Conservation (phyloP, 2,113 vertebrate genomes). For the Himantopus leucocephalus region DNA sequence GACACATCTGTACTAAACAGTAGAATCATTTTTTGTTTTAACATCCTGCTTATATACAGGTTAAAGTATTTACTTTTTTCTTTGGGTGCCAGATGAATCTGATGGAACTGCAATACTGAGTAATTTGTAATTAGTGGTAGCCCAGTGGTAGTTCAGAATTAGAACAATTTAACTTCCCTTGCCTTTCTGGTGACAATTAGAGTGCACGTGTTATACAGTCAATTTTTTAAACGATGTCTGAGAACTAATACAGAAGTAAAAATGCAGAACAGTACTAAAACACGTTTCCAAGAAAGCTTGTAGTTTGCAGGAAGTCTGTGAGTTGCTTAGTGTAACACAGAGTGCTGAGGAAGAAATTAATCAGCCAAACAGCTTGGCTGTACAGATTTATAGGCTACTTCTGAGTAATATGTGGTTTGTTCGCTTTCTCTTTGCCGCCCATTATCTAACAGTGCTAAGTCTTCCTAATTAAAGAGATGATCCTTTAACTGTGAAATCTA, state of each 20-base stretch:
- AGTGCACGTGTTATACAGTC: background rate
- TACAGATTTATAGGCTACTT: constrained; percentile 24
- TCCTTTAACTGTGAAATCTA: constrained; percentile 59
- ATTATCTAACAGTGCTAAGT: constrained; percentile 19
- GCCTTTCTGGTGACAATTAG: background rate
- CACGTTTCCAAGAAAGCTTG: background rate
- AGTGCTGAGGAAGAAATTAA: constrained; percentile 30
- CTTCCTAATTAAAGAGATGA: constrained; percentile 62
- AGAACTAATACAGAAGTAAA: background rate
- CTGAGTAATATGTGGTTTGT: constrained; percentile 7
- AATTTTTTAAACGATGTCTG: background rate
- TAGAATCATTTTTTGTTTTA: background rate
- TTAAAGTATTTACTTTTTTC: background rate
- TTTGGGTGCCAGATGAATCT: background rate
- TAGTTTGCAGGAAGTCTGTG: background rate
- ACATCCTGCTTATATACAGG: background rate
- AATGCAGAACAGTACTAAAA: background rate
- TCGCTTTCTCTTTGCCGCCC: constrained; percentile 18
- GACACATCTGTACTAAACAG: background rate
- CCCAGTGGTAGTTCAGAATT: background rate
- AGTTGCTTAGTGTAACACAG: background rate
- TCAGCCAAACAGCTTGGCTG: constrained; percentile 24
- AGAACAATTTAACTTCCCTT: background rate
- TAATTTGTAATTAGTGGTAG: background rate
- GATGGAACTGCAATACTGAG: background rate